Conservation (phyloP, 2,797 vertebrate species). For the Chrosomus eos region DNA sequence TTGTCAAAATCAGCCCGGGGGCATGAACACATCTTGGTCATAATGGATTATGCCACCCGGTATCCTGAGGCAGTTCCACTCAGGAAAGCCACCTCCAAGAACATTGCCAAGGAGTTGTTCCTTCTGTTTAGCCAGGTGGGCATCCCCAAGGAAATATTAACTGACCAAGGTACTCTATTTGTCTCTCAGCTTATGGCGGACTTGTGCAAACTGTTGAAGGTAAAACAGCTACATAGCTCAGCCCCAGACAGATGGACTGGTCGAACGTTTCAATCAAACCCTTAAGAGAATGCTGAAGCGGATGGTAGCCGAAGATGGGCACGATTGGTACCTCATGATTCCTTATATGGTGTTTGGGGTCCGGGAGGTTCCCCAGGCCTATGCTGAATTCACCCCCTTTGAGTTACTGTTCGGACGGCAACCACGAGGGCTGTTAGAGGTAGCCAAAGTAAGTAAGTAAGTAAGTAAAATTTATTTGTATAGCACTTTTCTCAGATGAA, state of each 20-base stretch:
- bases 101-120: neutral
- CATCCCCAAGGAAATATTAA: neutral
- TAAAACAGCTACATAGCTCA: no score
- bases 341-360: neutral
- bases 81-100: no score
- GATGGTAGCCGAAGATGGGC: no score
- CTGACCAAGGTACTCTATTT: neutral
- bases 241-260: no score
- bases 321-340: neutral
- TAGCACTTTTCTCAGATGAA: no score
- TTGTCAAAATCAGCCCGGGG: neutral
- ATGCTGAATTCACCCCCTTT: neutral
- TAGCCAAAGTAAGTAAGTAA: no score
- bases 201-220: no score
- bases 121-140: neutral
- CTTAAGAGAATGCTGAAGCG: neutral
- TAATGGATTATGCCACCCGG: neutral
- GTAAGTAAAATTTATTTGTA: no score
- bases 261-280: no score
- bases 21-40: neutral
- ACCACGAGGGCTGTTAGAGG: neutral
- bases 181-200: no score
- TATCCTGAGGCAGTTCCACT: no score
- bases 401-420: neutral
- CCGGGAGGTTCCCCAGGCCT: neutral